Evolutionary conservation across 2,797 vertebrate species (phyloP), one percentile per base, ranked within the genome.

Genomic region (Sorex maritimensis): DNA sequence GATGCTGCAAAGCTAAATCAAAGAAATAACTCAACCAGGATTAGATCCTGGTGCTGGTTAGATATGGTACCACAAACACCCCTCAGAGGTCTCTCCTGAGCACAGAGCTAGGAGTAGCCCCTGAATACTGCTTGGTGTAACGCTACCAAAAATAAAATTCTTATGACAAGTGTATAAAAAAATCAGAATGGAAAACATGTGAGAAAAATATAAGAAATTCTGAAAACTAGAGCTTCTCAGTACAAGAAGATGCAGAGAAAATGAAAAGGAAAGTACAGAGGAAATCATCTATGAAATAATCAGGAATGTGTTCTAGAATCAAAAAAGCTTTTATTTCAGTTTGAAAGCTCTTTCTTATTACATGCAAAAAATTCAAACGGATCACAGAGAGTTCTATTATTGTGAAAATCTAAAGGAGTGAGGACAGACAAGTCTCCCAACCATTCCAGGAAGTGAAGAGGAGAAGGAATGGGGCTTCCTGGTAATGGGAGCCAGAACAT

Each of bases 401-500:
- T 8, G 14, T 24, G 46, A 73, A 28, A n/a, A 44, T 41, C 84
- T n/a, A 71, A 41, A 65, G 38, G 24, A 74, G 11, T 61, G 34
- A 67, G 26, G 28, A 41, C 9, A 67, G 21, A 52, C 13, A 67
- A 91, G 63, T 30, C 63, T 4, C 34, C 55, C 0, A 72, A 75
- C 5, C 46, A 46, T 63, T 52, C 19, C 10, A 2, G 12, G 14
- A 19, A 15, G 8, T 8, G 0, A 0, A 5, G 5, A 13, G 44
- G 30, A 17, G 6, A 84, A 21, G 49, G n/a, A 0, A 1, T 41
- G 6, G 71, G 3, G 6, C 44, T 41, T 24, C 13, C 30, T 11
- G 46, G 30, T 44, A 65, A 15, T 23, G 61, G 30, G 13, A 83
- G 49, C 71, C 1, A 90, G 28, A 72, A 7, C 55, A 8, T 52